Evolutionary conservation across 2,888 invertebrate species (phyloP).

Genomic region (Drosophila atroscutellata): DNA sequence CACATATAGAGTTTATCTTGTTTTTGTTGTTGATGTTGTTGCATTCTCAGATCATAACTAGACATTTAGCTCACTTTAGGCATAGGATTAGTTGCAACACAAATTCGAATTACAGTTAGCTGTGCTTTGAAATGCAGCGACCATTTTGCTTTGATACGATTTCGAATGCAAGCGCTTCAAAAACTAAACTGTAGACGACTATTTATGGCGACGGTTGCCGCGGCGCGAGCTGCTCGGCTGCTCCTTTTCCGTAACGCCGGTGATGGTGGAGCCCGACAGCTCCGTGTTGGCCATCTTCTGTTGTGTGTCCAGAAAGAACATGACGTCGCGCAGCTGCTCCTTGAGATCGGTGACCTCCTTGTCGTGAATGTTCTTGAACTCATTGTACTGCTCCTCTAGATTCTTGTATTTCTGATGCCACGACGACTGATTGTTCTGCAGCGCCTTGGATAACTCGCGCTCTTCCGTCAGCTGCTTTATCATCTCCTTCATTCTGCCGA

Average conservation of each 20-base stretch:
- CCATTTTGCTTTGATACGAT: conserved; percentile 19
- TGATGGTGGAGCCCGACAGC: conserved; percentile 82
- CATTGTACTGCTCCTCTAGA: conserved; percentile 86
- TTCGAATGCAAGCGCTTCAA: conserved; percentile 8
- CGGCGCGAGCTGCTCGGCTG: conserved; percentile 58
- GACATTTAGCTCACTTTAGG: conserved; percentile 1
- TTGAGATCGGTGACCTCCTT: conserved; percentile 92
- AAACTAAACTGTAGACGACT: not conserved
- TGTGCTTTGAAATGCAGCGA: conserved; percentile 9
- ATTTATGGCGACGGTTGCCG: conserved; percentile 79
- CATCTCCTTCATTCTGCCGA: conserved; percentile 87
- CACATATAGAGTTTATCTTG: conserved; percentile 60
- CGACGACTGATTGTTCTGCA: conserved; percentile 90
- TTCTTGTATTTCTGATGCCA: conserved; percentile 89
- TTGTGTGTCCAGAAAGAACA: conserved; percentile 98
- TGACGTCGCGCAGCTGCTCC: conserved; percentile 97
- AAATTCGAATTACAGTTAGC: conserved; percentile 24
- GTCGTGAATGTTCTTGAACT: conserved; percentile 87
- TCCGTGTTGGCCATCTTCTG: conserved; percentile 84
- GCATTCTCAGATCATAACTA: conserved; percentile 3
- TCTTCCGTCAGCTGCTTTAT: conserved; percentile 92
- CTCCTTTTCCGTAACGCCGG: conserved; percentile 78
- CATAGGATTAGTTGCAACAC: conserved; percentile 25
- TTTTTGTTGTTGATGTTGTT: conserved; percentile 22
- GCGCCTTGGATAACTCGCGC: conserved; percentile 91